Evolutionary conservation across 2,888 invertebrate species (phyloP).

Genomic region (Scaptomyza reducta): DNA sequence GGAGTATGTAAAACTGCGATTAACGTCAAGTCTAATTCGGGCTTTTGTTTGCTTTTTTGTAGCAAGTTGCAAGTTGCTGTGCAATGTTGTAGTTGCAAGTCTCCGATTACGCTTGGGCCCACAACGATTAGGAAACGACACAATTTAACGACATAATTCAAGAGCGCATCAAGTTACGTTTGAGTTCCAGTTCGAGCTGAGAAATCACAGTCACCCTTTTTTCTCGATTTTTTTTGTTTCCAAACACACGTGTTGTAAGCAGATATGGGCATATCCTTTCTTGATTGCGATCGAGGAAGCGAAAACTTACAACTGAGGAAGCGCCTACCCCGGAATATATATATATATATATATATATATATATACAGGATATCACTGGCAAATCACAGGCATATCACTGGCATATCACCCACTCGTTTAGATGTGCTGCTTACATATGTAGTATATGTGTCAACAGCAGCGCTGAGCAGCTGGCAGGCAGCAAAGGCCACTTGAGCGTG

Average conservation of each 20-base stretch:
- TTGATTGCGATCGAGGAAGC: slow-evolving; percentile 79
- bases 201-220: slow-evolving; percentile 62
- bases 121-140: slow-evolving; percentile 77
- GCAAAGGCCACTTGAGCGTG: slow-evolving; percentile 59
- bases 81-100: slow-evolving; percentile 18
- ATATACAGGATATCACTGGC: slow-evolving; percentile 63
- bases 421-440: background rate
- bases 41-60: slow-evolving; percentile 53
- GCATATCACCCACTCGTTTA: slow-evolving; percentile 44
- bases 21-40: slow-evolving; percentile 26
- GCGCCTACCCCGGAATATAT: slow-evolving; percentile 38
- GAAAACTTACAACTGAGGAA: slow-evolving; percentile 82
- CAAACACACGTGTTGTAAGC: slow-evolving; percentile 63
- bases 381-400: slow-evolving; percentile 48
- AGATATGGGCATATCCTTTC: slow-evolving; percentile 80
- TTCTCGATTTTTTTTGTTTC: background rate
- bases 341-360: background rate
- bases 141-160: slow-evolving; percentile 79
- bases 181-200: slow-evolving; percentile 6
- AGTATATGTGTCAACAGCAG: slow-evolving; percentile 69
- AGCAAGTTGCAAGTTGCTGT: slow-evolving; percentile 14
- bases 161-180: slow-evolving; percentile 74
- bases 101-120: slow-evolving; percentile 62
- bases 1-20: slow-evolving; percentile 19
- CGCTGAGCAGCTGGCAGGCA: too few species aligned